Conservation (phyloP, 1,140 invertebrate species). For the Eurosta solidaginis region DNA sequence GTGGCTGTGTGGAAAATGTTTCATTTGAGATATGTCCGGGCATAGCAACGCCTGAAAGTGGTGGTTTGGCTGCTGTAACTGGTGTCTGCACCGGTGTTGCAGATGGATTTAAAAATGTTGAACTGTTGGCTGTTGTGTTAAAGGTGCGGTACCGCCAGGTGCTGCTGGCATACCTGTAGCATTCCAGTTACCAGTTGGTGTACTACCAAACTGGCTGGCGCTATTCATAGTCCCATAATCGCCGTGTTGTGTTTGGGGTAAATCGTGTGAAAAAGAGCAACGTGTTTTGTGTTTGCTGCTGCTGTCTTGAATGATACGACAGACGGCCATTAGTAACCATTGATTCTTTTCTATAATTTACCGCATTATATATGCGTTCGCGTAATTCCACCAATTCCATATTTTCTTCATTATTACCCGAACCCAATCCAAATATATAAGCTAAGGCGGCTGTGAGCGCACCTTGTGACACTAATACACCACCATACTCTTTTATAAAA, state of each 20-base stretch:
- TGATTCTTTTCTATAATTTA: conserved; percentile 39
- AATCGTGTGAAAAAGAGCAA: conserved; percentile 47
- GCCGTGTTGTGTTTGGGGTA: conserved; percentile 15
- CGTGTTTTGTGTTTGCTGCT: conserved; percentile 35
- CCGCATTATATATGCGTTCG: conserved; percentile 50
- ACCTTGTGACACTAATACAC: conserved; percentile 82
- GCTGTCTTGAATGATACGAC: background rate
- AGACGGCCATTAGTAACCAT: background rate
- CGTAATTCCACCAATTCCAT: conserved; percentile 40
- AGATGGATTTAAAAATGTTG: background rate
- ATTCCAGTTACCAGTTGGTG: conserved; percentile 24
- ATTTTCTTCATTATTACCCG: conserved; percentile 13
- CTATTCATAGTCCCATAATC: background rate
- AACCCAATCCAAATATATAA: conserved; percentile 64
- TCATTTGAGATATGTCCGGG: conserved; percentile 8
- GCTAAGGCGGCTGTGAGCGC: conserved; percentile 76
- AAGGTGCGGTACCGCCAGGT: conserved; percentile 41
- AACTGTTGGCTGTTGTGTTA: conserved; percentile 39
- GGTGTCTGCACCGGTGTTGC: background rate
- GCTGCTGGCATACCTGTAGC: conserved; percentile 37
- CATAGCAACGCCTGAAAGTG: background rate
- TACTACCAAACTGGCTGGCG: background rate
- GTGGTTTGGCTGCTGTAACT: background rate
- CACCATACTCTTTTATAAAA: conserved; percentile 78
- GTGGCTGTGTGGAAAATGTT: conserved; percentile 53